A percentile compares a stretch with the other conserved stretches of the same genome.
Evolutionary conservation across 2,113 vertebrate genomes (phyloP).

Genomic region (Motacilla tschutschensis): DNA sequence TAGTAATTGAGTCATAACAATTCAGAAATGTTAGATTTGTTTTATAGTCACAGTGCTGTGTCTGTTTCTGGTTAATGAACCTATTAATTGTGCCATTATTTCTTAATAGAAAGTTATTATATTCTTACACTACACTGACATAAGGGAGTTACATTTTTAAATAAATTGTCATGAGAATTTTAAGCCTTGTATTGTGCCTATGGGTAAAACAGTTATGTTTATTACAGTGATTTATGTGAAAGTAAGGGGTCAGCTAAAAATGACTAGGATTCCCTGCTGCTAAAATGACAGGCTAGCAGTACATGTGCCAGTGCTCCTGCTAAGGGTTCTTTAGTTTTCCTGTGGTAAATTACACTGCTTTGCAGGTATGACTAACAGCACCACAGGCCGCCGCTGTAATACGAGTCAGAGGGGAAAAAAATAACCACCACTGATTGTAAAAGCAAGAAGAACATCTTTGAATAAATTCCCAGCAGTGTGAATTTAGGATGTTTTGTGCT

Average conservation of each 20-base stretch:
- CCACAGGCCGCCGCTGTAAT: conserved; percentile 36
- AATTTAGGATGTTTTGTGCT: conserved; percentile 35
- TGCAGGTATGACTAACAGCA: conserved; percentile 62
- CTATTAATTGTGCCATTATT: conserved; percentile 36
- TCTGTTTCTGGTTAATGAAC: conserved; percentile 21
- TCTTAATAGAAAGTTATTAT: conserved; percentile 29
- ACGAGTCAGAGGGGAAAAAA: conserved; percentile 45
- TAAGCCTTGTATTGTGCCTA: conserved; percentile 46
- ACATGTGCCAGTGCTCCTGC: conserved; percentile 68
- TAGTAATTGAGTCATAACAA: neutral
- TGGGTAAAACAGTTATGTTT: conserved; percentile 67
- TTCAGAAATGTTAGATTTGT: neutral
- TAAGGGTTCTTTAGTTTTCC: conserved; percentile 69
- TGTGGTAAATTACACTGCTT: conserved; percentile 68
- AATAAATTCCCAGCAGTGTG: conserved; percentile 50
- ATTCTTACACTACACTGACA: conserved; percentile 25
- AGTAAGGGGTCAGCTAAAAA: conserved; percentile 75
- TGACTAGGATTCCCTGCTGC: conserved; percentile 73
- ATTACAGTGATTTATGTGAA: conserved; percentile 84
- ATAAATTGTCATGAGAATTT: conserved; percentile 54
- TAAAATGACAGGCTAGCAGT: conserved; percentile 77
- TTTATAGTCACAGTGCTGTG: neutral
- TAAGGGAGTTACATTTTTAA: conserved; percentile 40
- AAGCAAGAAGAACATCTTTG: conserved; percentile 49
- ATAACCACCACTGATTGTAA: conserved; percentile 45